Evolutionary conservation across 1,140 invertebrate species (phyloP).

Genomic region (Camponotus vicinus): DNA sequence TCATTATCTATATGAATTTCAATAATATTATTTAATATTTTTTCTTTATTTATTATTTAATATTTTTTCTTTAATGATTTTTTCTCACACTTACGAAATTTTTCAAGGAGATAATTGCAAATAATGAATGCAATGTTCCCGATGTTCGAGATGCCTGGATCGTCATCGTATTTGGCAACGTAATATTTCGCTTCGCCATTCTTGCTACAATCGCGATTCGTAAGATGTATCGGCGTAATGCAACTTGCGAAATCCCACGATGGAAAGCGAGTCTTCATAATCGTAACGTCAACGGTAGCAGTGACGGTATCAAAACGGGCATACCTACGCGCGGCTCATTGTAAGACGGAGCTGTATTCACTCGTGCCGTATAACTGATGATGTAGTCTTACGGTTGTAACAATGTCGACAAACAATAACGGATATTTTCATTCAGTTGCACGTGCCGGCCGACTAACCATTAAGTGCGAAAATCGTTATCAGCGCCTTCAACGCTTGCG

Average conservation of each 20-base stretch:
- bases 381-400: conserved; percentile 25
- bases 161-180: not conserved
- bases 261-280: not conserved
- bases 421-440: conserved; percentile 24
- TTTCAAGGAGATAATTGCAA: no score
- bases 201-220: not conserved
- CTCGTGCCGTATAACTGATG: conserved; percentile 24
- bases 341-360: conserved; percentile 19
- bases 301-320: not conserved
- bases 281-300: not conserved
- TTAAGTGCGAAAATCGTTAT: conserved; percentile 24
- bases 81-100: no score
- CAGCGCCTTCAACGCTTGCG: not conserved
- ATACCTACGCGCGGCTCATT: not conserved
- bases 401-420: conserved; percentile 37
- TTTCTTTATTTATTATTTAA: no score
- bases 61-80: no score
- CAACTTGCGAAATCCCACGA: not conserved
- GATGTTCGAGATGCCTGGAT: not conserved
- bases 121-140: not conserved
- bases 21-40: no score
- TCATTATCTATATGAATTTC: no score
- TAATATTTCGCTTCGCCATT: not conserved
- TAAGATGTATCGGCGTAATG: not conserved
- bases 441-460: conserved; percentile 25